Conservation (phyloP, 1,140 invertebrate genomes). For the Drosophila tropicalis region DNA sequence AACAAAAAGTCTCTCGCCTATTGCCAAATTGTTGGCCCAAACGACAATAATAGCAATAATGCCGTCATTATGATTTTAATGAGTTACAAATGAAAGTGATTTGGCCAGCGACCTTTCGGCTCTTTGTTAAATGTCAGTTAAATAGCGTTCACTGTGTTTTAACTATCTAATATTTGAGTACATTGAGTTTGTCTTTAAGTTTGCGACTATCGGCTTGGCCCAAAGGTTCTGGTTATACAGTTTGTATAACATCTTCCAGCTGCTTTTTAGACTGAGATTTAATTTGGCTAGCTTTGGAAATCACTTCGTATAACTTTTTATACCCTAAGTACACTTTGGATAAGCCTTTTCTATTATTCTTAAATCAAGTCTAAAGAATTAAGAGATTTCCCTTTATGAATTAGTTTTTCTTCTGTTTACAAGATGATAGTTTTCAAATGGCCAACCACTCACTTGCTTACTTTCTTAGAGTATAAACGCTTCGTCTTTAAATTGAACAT, state of each 20-base stretch:
- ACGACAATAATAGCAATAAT: conserved; percentile 46
- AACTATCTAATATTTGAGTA: neutral
- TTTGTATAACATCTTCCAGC: too few relatives aligned
- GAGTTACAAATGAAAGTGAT: conserved; percentile 74
- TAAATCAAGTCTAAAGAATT: too few relatives aligned
- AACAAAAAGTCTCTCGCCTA: neutral
- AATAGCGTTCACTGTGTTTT: conserved; percentile 36
- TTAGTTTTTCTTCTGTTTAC: too few relatives aligned
- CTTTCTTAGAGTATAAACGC: neutral
- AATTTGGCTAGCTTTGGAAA: too few relatives aligned
- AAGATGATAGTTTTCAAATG: neutral
- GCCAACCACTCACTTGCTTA: too few relatives aligned
- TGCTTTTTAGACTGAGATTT: too few relatives aligned
- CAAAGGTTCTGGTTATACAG: too few relatives aligned
- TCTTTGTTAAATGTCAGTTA: conserved; percentile 30
- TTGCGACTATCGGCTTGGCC: neutral
- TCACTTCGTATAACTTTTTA: too few relatives aligned
- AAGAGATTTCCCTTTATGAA: too few relatives aligned
- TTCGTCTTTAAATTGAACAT: neutral
- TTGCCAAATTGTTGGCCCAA: conserved; percentile 31
- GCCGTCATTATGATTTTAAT: conserved; percentile 73
- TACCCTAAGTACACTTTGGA: too few relatives aligned
- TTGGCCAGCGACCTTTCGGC: neutral
- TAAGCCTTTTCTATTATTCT: too few relatives aligned
- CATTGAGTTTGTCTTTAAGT: neutral